Conservation (phyloP, 37 sponge, comb jelly and placozoan genomes). For the Ianthella basta region DNA sequence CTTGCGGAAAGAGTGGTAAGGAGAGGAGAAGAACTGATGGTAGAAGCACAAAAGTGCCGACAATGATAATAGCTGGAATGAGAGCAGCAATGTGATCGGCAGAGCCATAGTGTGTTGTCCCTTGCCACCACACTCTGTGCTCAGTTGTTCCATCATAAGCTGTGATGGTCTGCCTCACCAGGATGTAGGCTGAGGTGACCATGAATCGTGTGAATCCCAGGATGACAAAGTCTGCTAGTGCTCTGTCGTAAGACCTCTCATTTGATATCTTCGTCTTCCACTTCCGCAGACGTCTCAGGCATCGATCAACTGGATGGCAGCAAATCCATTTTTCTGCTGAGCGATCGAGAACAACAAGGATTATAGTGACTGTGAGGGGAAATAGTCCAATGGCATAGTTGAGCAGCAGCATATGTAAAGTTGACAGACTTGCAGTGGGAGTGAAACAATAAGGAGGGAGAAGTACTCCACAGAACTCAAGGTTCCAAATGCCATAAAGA, state of each 20-base stretch:
- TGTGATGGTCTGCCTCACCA: neutral
- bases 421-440: neutral
- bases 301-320: neutral
- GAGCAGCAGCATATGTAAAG: neutral
- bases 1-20: neutral
- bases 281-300: constrained; percentile 7
- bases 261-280: neutral
- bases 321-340: neutral
- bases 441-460: neutral
- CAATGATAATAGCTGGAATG: neutral
- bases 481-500: constrained; percentile 14
- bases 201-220: constrained; percentile 6
- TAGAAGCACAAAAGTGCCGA: neutral
- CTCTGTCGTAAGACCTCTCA: neutral
- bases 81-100: neutral
- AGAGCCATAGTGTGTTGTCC: neutral
- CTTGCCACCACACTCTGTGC: neutral
- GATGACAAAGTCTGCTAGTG: neutral
- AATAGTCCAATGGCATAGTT: neutral
- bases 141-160: neutral
- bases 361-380: neutral
- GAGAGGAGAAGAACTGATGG: neutral
- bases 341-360: neutral
- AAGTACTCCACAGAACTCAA: neutral
- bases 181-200: neutral